Evolutionary conservation across 1,140 invertebrate genomes (phyloP), one percentile per base, ranked within the genome.

Genomic region (Euschistus heros): DNA sequence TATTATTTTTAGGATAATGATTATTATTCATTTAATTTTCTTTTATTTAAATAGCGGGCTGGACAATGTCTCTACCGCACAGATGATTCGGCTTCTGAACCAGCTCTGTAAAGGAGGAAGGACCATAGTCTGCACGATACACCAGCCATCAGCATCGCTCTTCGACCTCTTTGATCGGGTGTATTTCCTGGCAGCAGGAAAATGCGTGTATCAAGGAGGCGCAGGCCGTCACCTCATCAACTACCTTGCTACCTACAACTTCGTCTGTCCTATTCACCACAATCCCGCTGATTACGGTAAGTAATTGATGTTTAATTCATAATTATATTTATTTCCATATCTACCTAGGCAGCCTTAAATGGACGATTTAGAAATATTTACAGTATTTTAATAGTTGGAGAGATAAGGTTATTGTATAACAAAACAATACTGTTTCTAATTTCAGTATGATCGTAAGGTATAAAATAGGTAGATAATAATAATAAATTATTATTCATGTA

Each of bases 41-140:
- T 37, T 13, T 10, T 37, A 10, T 13, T 37, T 37, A 37, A 10
- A 10, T 13, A 90, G 87, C 69, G 89, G 89, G 22, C 76, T 91
- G 64, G 89, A 91, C 74, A 83, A 85, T 69, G 82, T 85, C 0
- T 84, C 85, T 0, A 84, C 86, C 65, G 82, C 82, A 66, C 84
- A 89, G 69, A 81, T 84, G 69, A 78, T 88, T 20, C 77, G 77
- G 7, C 72, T 84, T 1, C 75, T 84, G 0, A 74, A 76, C 1
- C 73, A 76, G 4, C 75, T 84, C 33, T 85, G 87, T 0, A 74
- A 77, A 2, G 80, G 84, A 70, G 87, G 88, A 7, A 80, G 86
- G 60, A 91, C 87, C 0, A 84, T 92, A 47, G 75, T 92, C 20
- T 87, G 86, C 72, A 92, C 89, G 3, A 88, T 92, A 63, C 90